Evolutionary conservation across 2,888 invertebrate genomes (phyloP).

Genomic region (Macrosoma leucophasiata): DNA sequence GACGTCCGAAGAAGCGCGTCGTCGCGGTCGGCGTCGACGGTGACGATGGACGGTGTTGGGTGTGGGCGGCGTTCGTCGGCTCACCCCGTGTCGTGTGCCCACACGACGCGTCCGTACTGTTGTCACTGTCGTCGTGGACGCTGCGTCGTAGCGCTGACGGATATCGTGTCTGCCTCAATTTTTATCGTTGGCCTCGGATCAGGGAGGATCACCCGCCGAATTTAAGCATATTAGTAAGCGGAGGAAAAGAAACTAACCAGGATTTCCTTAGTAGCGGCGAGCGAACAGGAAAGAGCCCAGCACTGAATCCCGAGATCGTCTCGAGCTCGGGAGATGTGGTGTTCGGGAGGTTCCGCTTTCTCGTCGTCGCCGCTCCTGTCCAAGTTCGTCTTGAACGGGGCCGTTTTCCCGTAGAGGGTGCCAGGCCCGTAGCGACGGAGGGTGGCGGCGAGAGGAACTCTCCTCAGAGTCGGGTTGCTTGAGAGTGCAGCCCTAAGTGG

Average conservation of each 20-base stretch:
- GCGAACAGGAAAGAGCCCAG: conserved; percentile 76
- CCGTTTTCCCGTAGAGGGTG: conserved; percentile 69
- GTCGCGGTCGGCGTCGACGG: too few species aligned
- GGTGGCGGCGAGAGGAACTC: conserved; percentile 17
- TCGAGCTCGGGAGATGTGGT: conserved; percentile 66
- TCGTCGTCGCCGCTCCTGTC: conserved; percentile 40
- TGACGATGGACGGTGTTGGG: too few species aligned
- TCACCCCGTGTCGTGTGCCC: too few species aligned
- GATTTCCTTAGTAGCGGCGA: conserved; percentile 52
- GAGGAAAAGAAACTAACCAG: conserved; percentile 76
- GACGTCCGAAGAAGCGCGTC: too few species aligned
- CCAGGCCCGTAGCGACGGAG: conserved; percentile 62
- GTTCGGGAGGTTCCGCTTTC: conserved; percentile 62
- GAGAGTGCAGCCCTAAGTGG: conserved; percentile 72
- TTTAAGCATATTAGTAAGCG: conserved; percentile 82
- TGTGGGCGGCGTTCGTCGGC: too few species aligned
- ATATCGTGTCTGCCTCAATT: conserved; percentile 30
- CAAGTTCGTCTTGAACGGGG: conserved; percentile 70
- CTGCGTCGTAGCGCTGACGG: conserved; percentile 18
- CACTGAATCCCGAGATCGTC: conserved; percentile 66
- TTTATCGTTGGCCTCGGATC: conserved; percentile 52
- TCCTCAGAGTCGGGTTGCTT: conserved; percentile 66
- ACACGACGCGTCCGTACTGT: too few species aligned
- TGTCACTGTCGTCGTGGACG: conserved; percentile 24
- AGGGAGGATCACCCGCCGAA: conserved; percentile 64